Evolutionary conservation across 2,888 invertebrate species (phyloP), one percentile per base, ranked within the genome.

Genomic region (Yponomeuta malinellus): DNA sequence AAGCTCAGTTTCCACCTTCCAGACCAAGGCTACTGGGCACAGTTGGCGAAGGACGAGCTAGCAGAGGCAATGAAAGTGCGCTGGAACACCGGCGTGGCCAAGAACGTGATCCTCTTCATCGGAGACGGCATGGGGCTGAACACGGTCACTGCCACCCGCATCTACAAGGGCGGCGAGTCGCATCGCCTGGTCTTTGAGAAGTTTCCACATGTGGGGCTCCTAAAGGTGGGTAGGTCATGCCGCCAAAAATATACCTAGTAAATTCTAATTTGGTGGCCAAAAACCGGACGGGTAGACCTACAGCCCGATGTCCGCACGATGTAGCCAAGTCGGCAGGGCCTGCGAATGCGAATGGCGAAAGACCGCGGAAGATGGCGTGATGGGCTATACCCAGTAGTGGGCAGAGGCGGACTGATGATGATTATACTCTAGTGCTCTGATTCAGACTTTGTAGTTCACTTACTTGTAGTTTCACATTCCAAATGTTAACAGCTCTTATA

Each of bases 91-190:
- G 92, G 93, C 5, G 83, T 86, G 0, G 97, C 98, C 0, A 96
- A 95, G 83, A 98, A 98, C 83, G 95, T 97, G 1, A 95, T 98
- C 70, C 77, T 98, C 0, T 97, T 98, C 81, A 88, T 98, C 4
- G 98, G 98, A 0, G 98, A 98, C 81, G 98, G 98, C 3, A 97
- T 98, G 97, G 97, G 97, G 0, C 93, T 96, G 0, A 95, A 96
- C 74, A 97, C 98, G 0, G 93, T 96, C 68, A 96, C 97, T 0
- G 96, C 97, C 0, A 94, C 97, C 0, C 93, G 98, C 77, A 96
- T 98, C 71, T 95, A 95, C 83, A 95, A 94, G 70, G 95, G 94
- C 63, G 95, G 96, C 0, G 97, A 97, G 81, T 93, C 93, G 37
- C 95, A 96, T 68, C 89, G 93, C 73, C 90, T 98, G 69, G 88